Percentiles rank a stretch among this genome's conserved stretches.
Evolutionary conservation across 64 coral and sea anemone species (phyloP).

Genomic region (Porites lutea): DNA sequence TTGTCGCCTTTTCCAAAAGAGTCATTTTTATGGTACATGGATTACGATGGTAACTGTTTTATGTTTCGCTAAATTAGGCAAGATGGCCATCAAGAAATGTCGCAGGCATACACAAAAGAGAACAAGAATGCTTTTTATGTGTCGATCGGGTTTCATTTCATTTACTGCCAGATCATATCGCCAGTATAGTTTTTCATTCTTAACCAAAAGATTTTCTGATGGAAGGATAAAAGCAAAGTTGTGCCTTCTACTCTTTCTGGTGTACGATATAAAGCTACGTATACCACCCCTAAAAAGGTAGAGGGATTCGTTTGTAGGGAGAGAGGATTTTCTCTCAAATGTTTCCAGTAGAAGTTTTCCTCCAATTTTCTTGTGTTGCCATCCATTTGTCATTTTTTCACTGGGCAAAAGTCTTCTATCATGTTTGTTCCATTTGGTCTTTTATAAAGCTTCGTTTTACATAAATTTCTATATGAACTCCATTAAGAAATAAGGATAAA

Average conservation of each 20-base stretch:
- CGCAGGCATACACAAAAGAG: neutral
- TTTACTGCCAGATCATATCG: neutral
- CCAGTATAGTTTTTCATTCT: conserved; percentile 10
- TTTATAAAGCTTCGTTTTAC: too few relatives aligned
- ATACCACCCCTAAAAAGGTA: too few relatives aligned
- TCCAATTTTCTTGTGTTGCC: too few relatives aligned
- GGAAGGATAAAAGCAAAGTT: neutral
- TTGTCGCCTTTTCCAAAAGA: neutral
- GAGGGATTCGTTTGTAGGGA: too few relatives aligned
- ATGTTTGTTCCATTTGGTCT: too few relatives aligned
- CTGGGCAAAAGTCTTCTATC: too few relatives aligned
- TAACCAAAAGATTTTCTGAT: neutral
- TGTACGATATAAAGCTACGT: too few relatives aligned
- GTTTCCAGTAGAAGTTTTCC: neutral
- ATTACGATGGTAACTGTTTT: neutral
- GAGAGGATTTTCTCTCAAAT: too few relatives aligned
- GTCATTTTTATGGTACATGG: neutral
- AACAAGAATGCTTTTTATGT: neutral
- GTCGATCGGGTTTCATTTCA: neutral
- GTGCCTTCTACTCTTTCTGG: too few relatives aligned
- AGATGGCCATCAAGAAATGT: neutral
- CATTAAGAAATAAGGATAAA: too few relatives aligned
- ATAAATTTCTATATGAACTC: too few relatives aligned
- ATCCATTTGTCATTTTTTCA: too few relatives aligned
- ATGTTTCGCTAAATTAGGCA: neutral